Evolutionary conservation across 2,888 invertebrate genomes (phyloP).

Genomic region (Zaprionus lineosus): DNA sequence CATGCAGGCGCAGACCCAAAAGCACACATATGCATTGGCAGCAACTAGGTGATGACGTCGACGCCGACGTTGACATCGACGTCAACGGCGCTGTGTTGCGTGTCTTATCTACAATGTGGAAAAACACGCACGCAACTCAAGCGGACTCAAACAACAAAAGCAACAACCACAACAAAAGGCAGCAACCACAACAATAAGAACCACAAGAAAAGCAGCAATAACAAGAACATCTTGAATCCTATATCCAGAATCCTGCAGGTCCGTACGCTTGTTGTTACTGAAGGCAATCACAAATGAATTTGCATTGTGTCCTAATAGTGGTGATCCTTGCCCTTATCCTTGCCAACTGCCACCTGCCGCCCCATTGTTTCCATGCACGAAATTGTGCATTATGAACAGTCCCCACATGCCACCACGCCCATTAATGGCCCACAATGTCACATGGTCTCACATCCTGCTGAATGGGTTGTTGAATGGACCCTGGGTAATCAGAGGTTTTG

Average conservation of each 20-base stretch:
- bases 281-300: slow-evolving; percentile 50
- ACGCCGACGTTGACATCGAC: slow-evolving; percentile 17
- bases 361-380: slow-evolving; percentile 37
- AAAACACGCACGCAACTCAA: slow-evolving; percentile 73
- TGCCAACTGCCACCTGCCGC: slow-evolving; percentile 12
- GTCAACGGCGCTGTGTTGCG: slow-evolving; percentile 61
- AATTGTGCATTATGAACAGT: no score
- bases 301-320: slow-evolving; percentile 50
- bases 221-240: slow-evolving; percentile 18
- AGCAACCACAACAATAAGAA: slow-evolving; percentile 28
- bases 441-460: no score
- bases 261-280: slow-evolving; percentile 30
- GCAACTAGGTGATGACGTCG: slow-evolving; percentile 61
- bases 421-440: no score
- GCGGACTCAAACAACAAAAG: slow-evolving; percentile 40
- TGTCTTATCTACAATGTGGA: slow-evolving; percentile 75
- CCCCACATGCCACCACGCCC: no score
- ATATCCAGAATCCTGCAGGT: slow-evolving; percentile 5
- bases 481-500: no score
- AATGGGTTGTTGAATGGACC: no score
- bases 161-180: slow-evolving; percentile 45
- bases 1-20: slow-evolving; percentile 5
- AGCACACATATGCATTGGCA: slow-evolving; percentile 50
- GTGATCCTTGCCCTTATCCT: slow-evolving; percentile 21
- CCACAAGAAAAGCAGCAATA: slow-evolving; percentile 10